Evolutionary conservation across 2,797 vertebrate genomes (phyloP).

Genomic region (Myotis findleyi): DNA sequence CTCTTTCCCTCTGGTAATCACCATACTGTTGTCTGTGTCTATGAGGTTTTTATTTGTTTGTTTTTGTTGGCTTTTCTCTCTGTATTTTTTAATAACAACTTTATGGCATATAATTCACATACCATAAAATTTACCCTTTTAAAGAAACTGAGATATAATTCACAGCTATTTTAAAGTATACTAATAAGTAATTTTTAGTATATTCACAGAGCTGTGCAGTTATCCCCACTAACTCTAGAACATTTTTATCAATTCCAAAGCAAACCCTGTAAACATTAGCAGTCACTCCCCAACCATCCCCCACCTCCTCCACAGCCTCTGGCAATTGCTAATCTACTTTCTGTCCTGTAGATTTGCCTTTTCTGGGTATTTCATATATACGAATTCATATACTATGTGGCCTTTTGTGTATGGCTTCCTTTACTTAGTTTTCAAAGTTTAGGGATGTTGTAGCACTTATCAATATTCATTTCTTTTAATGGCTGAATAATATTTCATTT

Average conservation of each 20-base stretch:
- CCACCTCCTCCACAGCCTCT: neutral
- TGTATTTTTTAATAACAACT: neutral
- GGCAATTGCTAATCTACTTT: neutral
- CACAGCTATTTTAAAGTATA: neutral
- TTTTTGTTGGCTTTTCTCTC: neutral
- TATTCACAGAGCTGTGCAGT: neutral
- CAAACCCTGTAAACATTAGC: neutral
- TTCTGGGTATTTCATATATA: neutral
- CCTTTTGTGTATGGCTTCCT: neutral
- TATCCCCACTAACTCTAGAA: neutral
- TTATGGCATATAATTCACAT: neutral
- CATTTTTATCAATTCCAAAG: neutral
- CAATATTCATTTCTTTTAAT: neutral
- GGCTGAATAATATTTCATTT: neutral
- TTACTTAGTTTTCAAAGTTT: slow-evolving; percentile 31
- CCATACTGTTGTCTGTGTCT: too few species aligned
- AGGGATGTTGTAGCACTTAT: neutral
- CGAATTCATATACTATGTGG: neutral
- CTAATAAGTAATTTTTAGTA: neutral
- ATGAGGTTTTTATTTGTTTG: too few species aligned
- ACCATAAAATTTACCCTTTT: slow-evolving; percentile 19
- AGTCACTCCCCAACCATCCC: neutral
- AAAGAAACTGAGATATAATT: neutral
- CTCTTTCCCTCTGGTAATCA: too few species aligned
- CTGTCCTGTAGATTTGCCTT: neutral